A percentile compares a stretch with the other conserved stretches of the same genome.
These are phyloP conservation scores for Volucella inanis DNA, from an alignment of 2,888 invertebrate species.

Conservation along the genomic window DNA sequence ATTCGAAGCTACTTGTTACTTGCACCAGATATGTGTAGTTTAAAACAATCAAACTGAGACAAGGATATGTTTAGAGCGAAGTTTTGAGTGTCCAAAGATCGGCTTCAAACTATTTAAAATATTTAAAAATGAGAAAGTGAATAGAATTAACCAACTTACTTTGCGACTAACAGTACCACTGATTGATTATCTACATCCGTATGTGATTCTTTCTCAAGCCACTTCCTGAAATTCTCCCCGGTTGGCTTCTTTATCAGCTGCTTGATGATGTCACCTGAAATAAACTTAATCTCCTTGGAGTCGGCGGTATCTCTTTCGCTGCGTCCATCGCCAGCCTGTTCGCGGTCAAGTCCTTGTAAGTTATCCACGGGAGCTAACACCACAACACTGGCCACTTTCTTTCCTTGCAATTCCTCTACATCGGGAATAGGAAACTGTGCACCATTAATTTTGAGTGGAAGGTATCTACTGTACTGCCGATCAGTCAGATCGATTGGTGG, in stretches of 20 bases:
- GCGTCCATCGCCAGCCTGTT: slow-evolving; percentile 81
- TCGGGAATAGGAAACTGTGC: slow-evolving; percentile 93
- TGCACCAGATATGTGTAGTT: too few relatives aligned
- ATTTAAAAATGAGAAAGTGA: too few relatives aligned
- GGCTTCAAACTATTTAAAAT: too few relatives aligned
- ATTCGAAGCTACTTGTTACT: too few relatives aligned
- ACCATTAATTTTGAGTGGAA: slow-evolving; percentile 93
- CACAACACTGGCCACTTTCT: slow-evolving; percentile 92
- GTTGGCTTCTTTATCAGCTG: slow-evolving; percentile 89
- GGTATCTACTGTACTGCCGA: slow-evolving; percentile 91
- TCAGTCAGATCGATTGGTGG: slow-evolving; percentile 90
- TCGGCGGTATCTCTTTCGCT: slow-evolving; percentile 85
- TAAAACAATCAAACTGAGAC: too few relatives aligned
- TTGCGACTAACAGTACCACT: slow-evolving; percentile 91
- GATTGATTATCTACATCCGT: slow-evolving; percentile 90
- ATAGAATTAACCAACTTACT: slow-evolving; percentile 85
- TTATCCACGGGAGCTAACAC: slow-evolving; percentile 93
- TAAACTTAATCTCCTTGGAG: slow-evolving; percentile 88
- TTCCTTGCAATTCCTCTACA: slow-evolving; percentile 88
- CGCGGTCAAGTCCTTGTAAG: slow-evolving; percentile 80
- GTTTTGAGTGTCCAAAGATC: too few relatives aligned
- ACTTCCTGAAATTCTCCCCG: slow-evolving; percentile 90
- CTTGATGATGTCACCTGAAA: slow-evolving; percentile 90
- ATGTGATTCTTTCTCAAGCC: slow-evolving; percentile 90
- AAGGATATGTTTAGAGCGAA: too few relatives aligned